phyloP scores from a whole-genome alignment of 2,797 vertebrate species.

The Babyrousa celebensis region DNA sequence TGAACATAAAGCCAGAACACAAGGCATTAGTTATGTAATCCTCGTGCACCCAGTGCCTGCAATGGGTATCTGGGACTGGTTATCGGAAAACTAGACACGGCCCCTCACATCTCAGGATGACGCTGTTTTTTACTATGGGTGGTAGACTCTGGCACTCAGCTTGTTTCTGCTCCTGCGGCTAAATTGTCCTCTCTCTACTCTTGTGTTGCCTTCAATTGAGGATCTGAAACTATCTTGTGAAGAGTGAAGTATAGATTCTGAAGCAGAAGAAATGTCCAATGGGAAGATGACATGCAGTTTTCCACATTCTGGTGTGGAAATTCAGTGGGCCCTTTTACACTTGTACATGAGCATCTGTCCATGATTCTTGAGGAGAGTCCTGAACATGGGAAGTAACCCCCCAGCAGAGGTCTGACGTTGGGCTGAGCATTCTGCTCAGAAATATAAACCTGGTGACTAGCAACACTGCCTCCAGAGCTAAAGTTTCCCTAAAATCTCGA shows the following conservation, averaged over 20 bases:
- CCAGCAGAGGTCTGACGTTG: neutral
- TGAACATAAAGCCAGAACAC: neutral
- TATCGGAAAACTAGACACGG: neutral
- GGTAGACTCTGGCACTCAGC: neutral
- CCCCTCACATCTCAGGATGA: neutral
- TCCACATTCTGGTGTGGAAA: neutral
- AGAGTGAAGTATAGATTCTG: slow-evolving; percentile 20
- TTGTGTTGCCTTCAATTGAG: neutral
- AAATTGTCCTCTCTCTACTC: neutral
- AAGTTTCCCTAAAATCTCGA: neutral
- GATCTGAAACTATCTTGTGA: neutral
- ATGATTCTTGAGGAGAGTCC: neutral
- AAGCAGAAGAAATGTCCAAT: neutral
- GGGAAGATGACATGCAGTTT: neutral
- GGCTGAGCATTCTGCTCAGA: neutral
- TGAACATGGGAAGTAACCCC: neutral
- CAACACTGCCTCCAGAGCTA: neutral
- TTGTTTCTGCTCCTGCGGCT: neutral
- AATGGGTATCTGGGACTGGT: neutral
- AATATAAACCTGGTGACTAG: neutral
- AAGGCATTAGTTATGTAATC: neutral
- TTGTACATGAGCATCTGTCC: neutral
- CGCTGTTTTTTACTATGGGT: neutral
- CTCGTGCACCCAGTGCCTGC: too few relatives aligned
- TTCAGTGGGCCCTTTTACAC: neutral